phyloP scores from a whole-genome alignment of 2,888 invertebrate species.

The Caenorhabditis japonica region DNA sequence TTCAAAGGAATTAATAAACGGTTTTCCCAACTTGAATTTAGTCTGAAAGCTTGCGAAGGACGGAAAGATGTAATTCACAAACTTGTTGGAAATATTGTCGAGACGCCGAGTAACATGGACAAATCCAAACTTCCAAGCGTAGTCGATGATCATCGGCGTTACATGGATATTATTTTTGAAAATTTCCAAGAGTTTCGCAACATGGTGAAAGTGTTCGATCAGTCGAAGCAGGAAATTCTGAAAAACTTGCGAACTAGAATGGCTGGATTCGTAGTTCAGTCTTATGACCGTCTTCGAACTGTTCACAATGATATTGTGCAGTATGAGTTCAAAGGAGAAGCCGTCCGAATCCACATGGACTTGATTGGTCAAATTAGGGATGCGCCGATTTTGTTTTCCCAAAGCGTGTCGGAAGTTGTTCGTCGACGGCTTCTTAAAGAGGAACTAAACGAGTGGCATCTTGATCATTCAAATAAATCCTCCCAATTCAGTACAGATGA shows the following conservation, averaged over 20 bases:
- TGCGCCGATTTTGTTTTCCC: constrained; percentile 69
- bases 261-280: constrained; percentile 60
- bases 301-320: constrained; percentile 64
- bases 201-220: constrained; percentile 59
- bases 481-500: constrained; percentile 86
- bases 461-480: constrained; percentile 63
- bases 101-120: constrained; percentile 48
- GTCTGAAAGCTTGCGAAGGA: constrained; percentile 49
- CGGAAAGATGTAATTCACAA: constrained; percentile 35
- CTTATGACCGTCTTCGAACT: constrained; percentile 66
- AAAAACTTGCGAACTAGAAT: constrained; percentile 64
- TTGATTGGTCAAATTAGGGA: constrained; percentile 65
- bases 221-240: constrained; percentile 70
- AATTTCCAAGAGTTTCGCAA: constrained; percentile 55
- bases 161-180: constrained; percentile 40
- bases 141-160: constrained; percentile 45
- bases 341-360: constrained; percentile 60
- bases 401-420: constrained; percentile 71
- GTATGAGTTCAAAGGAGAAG: constrained; percentile 69
- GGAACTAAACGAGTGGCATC: constrained; percentile 66
- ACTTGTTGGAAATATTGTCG: constrained; percentile 31
- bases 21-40: constrained; percentile 66
- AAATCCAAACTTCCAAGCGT: constrained; percentile 24
- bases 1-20: constrained; percentile 73
- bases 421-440: constrained; percentile 65